These are phyloP conservation scores for Sardinella longiceps DNA, from an alignment of 2,797 vertebrate species.

Conservation along the genomic window DNA sequence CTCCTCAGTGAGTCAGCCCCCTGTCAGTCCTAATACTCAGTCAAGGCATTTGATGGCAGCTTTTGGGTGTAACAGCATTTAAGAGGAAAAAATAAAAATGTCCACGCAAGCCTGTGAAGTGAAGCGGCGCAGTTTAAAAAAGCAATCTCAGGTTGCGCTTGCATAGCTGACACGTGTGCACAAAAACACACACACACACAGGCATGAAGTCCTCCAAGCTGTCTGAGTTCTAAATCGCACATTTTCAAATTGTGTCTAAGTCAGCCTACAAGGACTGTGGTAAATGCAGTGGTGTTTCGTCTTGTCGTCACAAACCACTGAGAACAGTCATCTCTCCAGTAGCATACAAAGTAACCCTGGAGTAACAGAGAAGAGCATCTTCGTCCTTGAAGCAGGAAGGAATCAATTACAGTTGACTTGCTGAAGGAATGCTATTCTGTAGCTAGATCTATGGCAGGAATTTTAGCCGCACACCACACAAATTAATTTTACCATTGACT, in stretches of 20 bases:
- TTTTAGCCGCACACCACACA: not conserved
- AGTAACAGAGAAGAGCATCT: not conserved
- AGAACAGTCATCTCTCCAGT: not conserved
- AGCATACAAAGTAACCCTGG: constrained; percentile 6
- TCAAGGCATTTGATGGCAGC: not conserved
- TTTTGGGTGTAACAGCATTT: not conserved
- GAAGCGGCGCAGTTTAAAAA: not conserved
- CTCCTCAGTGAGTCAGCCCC: not conserved
- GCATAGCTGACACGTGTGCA: not conserved
- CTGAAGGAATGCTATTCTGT: no score
- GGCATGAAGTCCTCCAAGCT: not conserved
- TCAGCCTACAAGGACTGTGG: not conserved
- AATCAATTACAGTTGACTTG: not conserved
- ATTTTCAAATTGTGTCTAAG: not conserved
- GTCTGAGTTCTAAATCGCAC: not conserved
- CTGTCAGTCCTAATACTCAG: not conserved
- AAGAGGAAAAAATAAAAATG: not conserved
- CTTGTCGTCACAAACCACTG: not conserved
- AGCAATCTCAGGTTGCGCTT: not conserved
- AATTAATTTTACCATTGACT: not conserved
- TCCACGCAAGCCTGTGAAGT: not conserved
- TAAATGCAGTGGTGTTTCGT: not conserved
- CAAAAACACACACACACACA: not conserved
- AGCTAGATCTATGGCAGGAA: not conserved
- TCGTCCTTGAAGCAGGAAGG: not conserved